Conservation (phyloP, 2,888 invertebrate species). For the Patella ulyssiponensis region DNA sequence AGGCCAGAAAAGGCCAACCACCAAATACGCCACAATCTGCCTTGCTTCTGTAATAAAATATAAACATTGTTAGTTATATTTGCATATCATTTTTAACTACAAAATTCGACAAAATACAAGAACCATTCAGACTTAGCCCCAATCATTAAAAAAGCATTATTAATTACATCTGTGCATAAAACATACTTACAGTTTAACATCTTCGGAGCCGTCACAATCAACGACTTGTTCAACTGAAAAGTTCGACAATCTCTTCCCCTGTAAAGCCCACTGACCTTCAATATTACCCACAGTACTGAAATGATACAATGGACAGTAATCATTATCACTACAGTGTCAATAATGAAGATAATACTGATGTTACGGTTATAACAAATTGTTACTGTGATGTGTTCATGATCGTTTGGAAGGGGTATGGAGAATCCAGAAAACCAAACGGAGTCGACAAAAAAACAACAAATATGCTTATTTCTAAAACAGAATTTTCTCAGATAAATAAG, state of each 20-base stretch:
- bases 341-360: background rate
- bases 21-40: slow-evolving; percentile 68
- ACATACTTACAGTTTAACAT: slow-evolving; percentile 22
- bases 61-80: background rate
- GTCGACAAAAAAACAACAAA: too few relatives aligned
- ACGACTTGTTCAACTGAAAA: slow-evolving; percentile 64
- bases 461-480: too few relatives aligned
- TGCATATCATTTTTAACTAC: background rate
- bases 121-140: too few relatives aligned
- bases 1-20: slow-evolving; percentile 66
- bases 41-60: slow-evolving; percentile 33
- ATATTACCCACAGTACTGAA: slow-evolving; percentile 57
- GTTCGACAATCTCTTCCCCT: slow-evolving; percentile 54
- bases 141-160: too few relatives aligned
- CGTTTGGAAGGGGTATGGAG: slow-evolving; percentile 10
- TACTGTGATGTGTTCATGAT: slow-evolving; percentile 16
- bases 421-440: background rate
- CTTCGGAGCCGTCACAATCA: slow-evolving; percentile 60
- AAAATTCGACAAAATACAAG: background rate
- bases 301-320: background rate
- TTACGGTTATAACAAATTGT: slow-evolving; percentile 17
- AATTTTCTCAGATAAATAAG: too few relatives aligned
- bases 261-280: slow-evolving; percentile 59
- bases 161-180: too few relatives aligned
- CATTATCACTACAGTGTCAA: background rate